phyloP scores from a whole-genome alignment of 2,888 invertebrate species.

The Magallana nippona region DNA sequence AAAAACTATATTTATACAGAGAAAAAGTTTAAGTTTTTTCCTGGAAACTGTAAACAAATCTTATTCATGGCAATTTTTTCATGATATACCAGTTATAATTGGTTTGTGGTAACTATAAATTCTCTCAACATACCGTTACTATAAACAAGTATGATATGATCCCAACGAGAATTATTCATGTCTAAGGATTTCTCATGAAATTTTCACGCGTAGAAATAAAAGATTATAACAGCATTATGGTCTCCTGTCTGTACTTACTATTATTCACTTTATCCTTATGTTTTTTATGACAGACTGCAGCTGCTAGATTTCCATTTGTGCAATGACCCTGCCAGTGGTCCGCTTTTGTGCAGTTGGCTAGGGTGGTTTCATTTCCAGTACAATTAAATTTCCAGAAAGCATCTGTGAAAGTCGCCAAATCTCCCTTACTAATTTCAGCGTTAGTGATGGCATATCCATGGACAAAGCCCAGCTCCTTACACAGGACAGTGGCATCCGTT shows the following conservation, averaged over 20 bases:
- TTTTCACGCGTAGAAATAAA: too few species aligned
- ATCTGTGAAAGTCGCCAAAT: slow-evolving; percentile 40
- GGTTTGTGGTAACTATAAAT: too few species aligned
- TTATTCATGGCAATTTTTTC: too few species aligned
- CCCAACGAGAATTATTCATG: too few species aligned
- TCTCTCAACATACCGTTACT: too few species aligned
- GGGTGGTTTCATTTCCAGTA: slow-evolving; percentile 46
- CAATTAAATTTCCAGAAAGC: slow-evolving; percentile 52
- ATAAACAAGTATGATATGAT: too few species aligned
- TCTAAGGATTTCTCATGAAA: too few species aligned
- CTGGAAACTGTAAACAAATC: too few species aligned
- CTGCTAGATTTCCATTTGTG: slow-evolving; percentile 56
- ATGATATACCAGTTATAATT: too few species aligned
- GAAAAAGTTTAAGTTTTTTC: too few species aligned
- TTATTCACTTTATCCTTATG: slow-evolving; percentile 57
- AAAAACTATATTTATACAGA: too few species aligned
- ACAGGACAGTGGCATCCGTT: slow-evolving; percentile 57
- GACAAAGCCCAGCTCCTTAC: slow-evolving; percentile 58
- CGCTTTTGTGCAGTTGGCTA: slow-evolving; percentile 44
- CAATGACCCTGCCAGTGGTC: slow-evolving; percentile 51
- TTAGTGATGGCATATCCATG: slow-evolving; percentile 56
- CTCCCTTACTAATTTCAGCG: slow-evolving; percentile 33
- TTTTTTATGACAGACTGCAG: slow-evolving; percentile 66
- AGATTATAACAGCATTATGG: too few species aligned
- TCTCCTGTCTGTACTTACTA: slow-evolving; percentile 55